Conservation (phyloP, 2,888 invertebrate genomes). For the Spicauda simplicius region DNA sequence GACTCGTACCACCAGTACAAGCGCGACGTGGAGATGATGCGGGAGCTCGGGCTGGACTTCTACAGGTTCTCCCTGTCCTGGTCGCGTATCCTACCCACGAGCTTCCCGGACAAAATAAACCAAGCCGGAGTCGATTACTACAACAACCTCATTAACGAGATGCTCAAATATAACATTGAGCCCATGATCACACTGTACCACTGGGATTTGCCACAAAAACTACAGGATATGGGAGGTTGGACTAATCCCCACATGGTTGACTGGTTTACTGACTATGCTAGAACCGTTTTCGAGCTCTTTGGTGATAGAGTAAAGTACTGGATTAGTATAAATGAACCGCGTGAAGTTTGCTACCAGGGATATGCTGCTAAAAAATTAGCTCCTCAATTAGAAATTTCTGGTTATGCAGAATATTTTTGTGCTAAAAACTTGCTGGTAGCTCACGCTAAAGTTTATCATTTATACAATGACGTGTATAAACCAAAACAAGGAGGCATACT, state of each 20-base stretch:
- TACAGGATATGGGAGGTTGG: conserved; percentile 83
- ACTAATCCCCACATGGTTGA: conserved; percentile 68
- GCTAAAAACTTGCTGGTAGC: conserved; percentile 48
- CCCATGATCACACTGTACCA: conserved; percentile 85
- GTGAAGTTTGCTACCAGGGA: conserved; percentile 59
- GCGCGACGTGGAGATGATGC: conserved; percentile 77
- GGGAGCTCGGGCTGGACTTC: conserved; percentile 72
- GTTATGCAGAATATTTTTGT: conserved; percentile 72
- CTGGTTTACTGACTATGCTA: conserved; percentile 76
- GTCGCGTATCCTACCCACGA: conserved; percentile 86
- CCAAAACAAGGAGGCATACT: conserved; percentile 42
- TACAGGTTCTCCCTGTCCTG: conserved; percentile 86
- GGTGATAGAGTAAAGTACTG: conserved; percentile 78
- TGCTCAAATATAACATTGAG: conserved; percentile 83
- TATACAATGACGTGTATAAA: conserved; percentile 46
- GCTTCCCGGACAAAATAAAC: conserved; percentile 82
- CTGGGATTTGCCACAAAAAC: conserved; percentile 78
- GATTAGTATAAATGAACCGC: conserved; percentile 85
- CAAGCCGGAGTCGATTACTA: conserved; percentile 65
- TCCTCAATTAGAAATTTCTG: conserved; percentile 59
- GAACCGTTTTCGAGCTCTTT: conserved; percentile 64
- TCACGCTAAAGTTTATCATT: conserved; percentile 47
- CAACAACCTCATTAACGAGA: conserved; percentile 80
- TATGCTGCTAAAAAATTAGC: conserved; percentile 66
- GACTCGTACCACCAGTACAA: conserved; percentile 85